Evolutionary conservation across 2,113 vertebrate species (phyloP), one percentile per base, ranked within the genome.

Genomic region (Sterrhoptilus dennistouni): DNA sequence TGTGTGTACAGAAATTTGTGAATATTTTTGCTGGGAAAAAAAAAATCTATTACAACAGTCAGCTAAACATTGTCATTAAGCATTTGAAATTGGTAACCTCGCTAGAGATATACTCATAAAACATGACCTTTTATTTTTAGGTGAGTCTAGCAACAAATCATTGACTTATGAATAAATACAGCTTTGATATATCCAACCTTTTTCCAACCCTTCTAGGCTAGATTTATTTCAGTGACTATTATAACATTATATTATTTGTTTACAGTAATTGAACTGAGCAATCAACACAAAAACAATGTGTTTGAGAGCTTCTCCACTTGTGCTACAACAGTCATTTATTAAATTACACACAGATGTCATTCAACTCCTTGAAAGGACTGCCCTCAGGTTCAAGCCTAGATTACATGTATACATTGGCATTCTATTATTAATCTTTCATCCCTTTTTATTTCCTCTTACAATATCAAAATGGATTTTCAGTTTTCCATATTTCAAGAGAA

Each of bases 311-410:
- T 92, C 69, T 80, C 87, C 56, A 90, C 83, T 96, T 90, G 36
- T 69, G 83, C 66, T 93, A 81, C 45, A 95, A 96, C 66, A 95
- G 38, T 47, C 50, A 93, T 91, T 96, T 96, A 95, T 95, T 97
- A 97, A 97, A 97, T 95, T 97, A 92, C 88, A 80, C 57, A 91
- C 16, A 93, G 91, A 83, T 92, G 94, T 83, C 60, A 95, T 93
- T 95, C 92, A 93, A 0, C 49, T 93, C 42, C 42, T 95, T 66
- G 70, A 91, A 97, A 94, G 84, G 45, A 94, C 85, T 97, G 95
- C 74, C 96, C 94, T 94, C 31, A 52, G 35, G 61, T 76, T 93
- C 94, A 97, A 96, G 93, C 50, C 44, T 94, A 84, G 60, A 96
- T 96, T 95, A 78, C 60, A 84, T 77, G 14, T 92, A 38, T 91